These are phyloP conservation scores for Euura saliciscinereae DNA, from an alignment of 1,140 invertebrate species.

Conservation along the genomic window DNA sequence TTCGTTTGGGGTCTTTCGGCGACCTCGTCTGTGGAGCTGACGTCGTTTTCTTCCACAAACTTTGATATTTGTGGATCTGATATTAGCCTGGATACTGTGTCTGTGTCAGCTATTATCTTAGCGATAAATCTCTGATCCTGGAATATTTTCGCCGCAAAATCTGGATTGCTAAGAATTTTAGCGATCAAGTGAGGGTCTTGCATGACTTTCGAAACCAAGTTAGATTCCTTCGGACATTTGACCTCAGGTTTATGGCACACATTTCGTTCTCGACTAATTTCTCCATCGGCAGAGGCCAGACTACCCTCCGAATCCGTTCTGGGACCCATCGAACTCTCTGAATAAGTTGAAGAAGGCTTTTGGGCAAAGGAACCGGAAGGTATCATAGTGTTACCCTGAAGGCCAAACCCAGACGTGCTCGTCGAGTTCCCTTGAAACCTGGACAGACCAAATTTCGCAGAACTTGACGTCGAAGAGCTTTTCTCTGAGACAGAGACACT, in stretches of 20 bases:
- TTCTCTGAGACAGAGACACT: not conserved
- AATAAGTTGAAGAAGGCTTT: slow-evolving; percentile 1
- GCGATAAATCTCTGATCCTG: slow-evolving; percentile 44
- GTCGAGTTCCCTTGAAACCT: not conserved
- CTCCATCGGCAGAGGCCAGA: not conserved
- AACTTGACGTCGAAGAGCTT: not conserved
- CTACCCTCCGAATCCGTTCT: not conserved
- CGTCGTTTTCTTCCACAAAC: slow-evolving; percentile 38
- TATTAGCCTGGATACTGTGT: slow-evolving; percentile 35
- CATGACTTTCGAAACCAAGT: slow-evolving; percentile 29
- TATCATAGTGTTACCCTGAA: not conserved
- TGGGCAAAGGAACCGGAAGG: not conserved
- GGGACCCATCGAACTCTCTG: slow-evolving; percentile 6
- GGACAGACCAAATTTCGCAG: not conserved
- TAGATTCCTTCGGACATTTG: slow-evolving; percentile 24
- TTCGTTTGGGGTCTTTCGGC: not conserved
- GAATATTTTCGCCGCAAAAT: slow-evolving; percentile 46
- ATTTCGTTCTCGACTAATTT: not conserved
- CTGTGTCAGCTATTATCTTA: slow-evolving; percentile 48
- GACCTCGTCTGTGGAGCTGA: not conserved
- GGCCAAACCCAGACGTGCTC: not conserved
- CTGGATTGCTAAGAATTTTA: slow-evolving; percentile 45
- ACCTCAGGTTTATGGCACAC: slow-evolving; percentile 32
- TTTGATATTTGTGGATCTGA: slow-evolving; percentile 43
- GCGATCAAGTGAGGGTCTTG: slow-evolving; percentile 32